Base-by-base conservation (phyloP, 2,888 invertebrate genomes). In the Acrocyrtus sp. region DNA sequence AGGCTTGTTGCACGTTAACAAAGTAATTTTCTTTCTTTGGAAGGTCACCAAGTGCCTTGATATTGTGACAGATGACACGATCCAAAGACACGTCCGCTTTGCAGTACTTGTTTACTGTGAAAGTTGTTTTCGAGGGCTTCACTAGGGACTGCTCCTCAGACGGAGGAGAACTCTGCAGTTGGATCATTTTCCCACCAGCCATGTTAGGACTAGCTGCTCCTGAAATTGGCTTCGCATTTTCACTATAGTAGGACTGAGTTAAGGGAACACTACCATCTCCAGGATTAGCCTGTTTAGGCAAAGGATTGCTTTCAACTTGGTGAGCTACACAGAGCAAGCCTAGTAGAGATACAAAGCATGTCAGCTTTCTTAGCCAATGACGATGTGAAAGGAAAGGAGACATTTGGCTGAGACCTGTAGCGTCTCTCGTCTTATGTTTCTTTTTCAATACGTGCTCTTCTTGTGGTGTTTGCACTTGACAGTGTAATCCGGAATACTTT, bases 81-180 rank as follows among this genome's bases (percentile, higher is more conserved):
- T 70, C 74, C 6, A 70, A 19, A 3, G 74, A 74, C 29, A 74
- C 74, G 19, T 74, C 74, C 10, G 66, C 74, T 3, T 48, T 34
- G 27, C 74, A 74, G 24, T 22, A 58, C 3, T 47, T 47, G 12
- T 69, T 69, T 2, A 74, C 26, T 19, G 56, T 50, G 29, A 74
- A 74, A n/a, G 74, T 74, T 24, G 66, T 12, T 27, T 70, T 48
- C 21, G 69, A 70, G 3, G 74, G 74, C 6, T 66, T 70, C 19
- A 58, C 57, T 12, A 62, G 47, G 10, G 26, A 4, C 19, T 56
- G 58, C 29, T 60, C 58, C 10, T 12, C 29, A 8, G 50, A 50
- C 21, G 50, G 24, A 8, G 50, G 22, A 50, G 22, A 19, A 6
- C 45, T 45, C 45, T 34, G 34, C 34, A 34, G 6, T 34, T 34